Evolutionary conservation across 2,113 vertebrate genomes (phyloP).

Genomic region (Pollachius pollachius): DNA sequence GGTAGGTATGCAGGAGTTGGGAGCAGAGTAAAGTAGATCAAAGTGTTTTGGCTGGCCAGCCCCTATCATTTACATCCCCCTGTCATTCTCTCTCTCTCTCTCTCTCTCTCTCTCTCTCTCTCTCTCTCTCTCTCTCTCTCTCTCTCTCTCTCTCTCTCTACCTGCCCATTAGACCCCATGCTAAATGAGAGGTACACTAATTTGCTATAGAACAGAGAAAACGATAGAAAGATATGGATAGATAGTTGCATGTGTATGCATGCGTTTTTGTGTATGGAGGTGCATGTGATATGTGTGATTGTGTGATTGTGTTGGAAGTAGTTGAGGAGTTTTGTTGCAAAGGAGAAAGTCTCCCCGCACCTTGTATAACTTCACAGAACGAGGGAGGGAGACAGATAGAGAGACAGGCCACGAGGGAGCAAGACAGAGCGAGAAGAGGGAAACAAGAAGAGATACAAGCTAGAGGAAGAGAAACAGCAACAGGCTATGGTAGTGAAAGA

Average conservation of each 20-base stretch:
- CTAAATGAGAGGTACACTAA: slow-evolving; percentile 68
- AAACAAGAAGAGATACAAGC: neutral
- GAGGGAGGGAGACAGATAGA: neutral
- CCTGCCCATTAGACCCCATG: slow-evolving; percentile 71
- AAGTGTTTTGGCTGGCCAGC: slow-evolving; percentile 36
- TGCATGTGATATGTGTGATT: slow-evolving; percentile 1
- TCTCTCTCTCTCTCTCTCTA: slow-evolving; percentile 57
- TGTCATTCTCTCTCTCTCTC: slow-evolving; percentile 53
- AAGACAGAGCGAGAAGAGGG: neutral
- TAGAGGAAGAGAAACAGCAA: neutral
- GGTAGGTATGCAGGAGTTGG: neutral
- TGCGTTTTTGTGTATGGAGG: neutral
- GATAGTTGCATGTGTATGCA: slow-evolving; percentile 18
- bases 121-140: slow-evolving; percentile 53
- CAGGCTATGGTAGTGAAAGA: neutral
- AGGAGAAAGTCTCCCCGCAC: slow-evolving; percentile 54
- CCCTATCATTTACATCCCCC: slow-evolving; percentile 49
- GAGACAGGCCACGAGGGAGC: neutral
- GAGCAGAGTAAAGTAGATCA: slow-evolving; percentile 23
- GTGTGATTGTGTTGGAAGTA: neutral
- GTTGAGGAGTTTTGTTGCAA: slow-evolving; percentile 18
- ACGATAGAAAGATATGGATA: slow-evolving; percentile 30
- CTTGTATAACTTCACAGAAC: slow-evolving; percentile 47
- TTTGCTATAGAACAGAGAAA: neutral
- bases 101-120: slow-evolving; percentile 55